Percentiles rank a stretch among this genome's conserved stretches.
phyloP scores from a whole-genome alignment of 2,888 invertebrate species.

The Watsonalla cultraria region DNA sequence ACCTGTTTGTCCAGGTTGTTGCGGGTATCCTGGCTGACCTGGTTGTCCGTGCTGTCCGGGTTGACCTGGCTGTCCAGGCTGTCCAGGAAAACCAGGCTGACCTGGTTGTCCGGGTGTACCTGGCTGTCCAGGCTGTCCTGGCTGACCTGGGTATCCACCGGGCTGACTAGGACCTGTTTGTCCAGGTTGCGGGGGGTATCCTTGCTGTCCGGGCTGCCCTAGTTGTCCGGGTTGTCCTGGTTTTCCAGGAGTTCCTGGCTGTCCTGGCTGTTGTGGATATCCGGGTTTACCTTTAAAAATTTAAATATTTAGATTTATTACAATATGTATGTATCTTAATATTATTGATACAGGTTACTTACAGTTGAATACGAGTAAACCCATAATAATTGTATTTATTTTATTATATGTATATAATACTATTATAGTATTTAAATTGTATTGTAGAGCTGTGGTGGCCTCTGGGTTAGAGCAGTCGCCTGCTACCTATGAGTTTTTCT shows the following conservation, averaged over 20 bases:
- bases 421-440: too few relatives aligned
- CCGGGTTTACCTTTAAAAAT: conserved; percentile 15
- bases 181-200: conserved; percentile 7
- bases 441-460: too few relatives aligned
- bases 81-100: conserved; percentile 25
- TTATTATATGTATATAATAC: too few relatives aligned
- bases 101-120: conserved; percentile 48
- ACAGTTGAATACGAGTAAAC: too few relatives aligned
- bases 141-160: conserved; percentile 46
- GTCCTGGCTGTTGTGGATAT: conserved; percentile 46
- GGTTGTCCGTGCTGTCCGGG: conserved; percentile 26
- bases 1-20: too few relatives aligned
- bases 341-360: too few relatives aligned
- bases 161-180: conserved; percentile 21
- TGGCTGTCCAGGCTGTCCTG: conserved; percentile 32
- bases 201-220: conserved; percentile 7
- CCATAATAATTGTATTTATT: too few relatives aligned
- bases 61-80: conserved; percentile 32
- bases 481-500: too few relatives aligned
- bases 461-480: too few relatives aligned
- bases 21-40: conserved; percentile 11
- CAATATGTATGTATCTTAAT: too few relatives aligned
- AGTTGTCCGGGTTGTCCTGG: conserved; percentile 8
- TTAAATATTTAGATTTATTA: too few relatives aligned
- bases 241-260: conserved; percentile 22